These are phyloP conservation scores for Lophotriccus pileatus DNA, from an alignment of 2,797 vertebrate genomes.

Conservation along the genomic window DNA sequence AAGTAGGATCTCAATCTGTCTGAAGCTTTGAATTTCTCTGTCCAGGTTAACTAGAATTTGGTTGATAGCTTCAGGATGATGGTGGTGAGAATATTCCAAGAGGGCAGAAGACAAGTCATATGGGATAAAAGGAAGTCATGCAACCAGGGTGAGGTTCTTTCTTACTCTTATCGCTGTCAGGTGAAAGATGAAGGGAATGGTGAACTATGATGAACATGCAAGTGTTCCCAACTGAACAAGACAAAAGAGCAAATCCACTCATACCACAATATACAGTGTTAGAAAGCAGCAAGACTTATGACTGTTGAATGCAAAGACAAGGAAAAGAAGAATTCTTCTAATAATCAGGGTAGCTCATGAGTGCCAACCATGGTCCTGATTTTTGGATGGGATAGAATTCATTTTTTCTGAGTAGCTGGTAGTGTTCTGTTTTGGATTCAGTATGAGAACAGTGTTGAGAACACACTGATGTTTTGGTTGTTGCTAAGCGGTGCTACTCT, in stretches of 20 bases:
- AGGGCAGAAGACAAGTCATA: background rate
- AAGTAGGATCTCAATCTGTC: background rate
- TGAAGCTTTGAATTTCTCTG: background rate
- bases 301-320: background rate
- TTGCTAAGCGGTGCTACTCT: too few relatives aligned
- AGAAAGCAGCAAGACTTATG: background rate
- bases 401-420: background rate
- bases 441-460: background rate
- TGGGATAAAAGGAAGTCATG: background rate
- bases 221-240: background rate
- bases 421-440: background rate
- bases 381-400: background rate
- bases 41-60: background rate
- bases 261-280: background rate
- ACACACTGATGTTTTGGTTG: accelerated
- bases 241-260: background rate
- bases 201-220: background rate
- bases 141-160: background rate
- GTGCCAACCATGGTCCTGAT: background rate
- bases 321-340: background rate
- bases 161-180: background rate
- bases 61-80: background rate
- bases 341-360: background rate
- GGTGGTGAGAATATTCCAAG: background rate
- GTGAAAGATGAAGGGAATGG: background rate